These are phyloP conservation scores for Hemistola chrysoprasaria DNA, from an alignment of 2,888 invertebrate genomes.

Conservation along the genomic window DNA sequence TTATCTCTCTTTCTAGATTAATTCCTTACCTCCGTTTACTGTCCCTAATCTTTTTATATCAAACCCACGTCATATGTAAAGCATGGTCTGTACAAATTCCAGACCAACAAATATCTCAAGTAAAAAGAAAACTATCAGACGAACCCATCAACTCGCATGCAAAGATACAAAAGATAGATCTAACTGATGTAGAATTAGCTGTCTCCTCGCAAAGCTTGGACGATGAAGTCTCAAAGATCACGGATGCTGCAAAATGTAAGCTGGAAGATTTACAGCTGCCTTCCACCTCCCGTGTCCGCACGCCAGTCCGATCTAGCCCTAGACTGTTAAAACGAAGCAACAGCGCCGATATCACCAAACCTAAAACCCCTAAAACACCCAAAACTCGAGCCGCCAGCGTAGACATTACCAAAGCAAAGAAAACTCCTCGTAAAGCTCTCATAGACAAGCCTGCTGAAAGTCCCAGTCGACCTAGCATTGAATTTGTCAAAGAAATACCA, in stretches of 20 bases:
- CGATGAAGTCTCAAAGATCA: constrained; percentile 65
- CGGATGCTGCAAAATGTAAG: constrained; percentile 43
- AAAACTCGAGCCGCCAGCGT: constrained; percentile 65
- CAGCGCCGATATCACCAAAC: constrained; percentile 56
- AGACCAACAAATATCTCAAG: constrained; percentile 42
- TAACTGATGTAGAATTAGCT: constrained; percentile 43
- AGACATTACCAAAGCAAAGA: constrained; percentile 51
- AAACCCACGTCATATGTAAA: too few relatives aligned
- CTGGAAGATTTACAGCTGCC: constrained; percentile 47
- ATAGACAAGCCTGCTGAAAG: constrained; percentile 35
- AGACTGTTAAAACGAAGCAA: constrained; percentile 65
- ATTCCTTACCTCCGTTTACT: too few relatives aligned
- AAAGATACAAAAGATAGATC: constrained; percentile 64
- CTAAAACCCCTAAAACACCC: constrained; percentile 63
- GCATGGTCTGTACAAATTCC: constrained; percentile 30
- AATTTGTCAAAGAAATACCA: constrained; percentile 53
- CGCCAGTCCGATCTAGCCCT: constrained; percentile 61
- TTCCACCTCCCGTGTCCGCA: constrained; percentile 56
- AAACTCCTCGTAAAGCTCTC: constrained; percentile 49
- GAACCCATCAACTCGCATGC: constrained; percentile 46
- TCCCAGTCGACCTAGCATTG: constrained; percentile 45
- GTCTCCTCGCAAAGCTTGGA: constrained; percentile 59
- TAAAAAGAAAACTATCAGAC: constrained; percentile 64
- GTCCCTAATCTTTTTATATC: background rate
- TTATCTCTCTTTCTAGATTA: too few relatives aligned